Evolutionary conservation across 2,797 vertebrate genomes (phyloP), one percentile per base, ranked within the genome.

Genomic region (Periparus ater): DNA sequence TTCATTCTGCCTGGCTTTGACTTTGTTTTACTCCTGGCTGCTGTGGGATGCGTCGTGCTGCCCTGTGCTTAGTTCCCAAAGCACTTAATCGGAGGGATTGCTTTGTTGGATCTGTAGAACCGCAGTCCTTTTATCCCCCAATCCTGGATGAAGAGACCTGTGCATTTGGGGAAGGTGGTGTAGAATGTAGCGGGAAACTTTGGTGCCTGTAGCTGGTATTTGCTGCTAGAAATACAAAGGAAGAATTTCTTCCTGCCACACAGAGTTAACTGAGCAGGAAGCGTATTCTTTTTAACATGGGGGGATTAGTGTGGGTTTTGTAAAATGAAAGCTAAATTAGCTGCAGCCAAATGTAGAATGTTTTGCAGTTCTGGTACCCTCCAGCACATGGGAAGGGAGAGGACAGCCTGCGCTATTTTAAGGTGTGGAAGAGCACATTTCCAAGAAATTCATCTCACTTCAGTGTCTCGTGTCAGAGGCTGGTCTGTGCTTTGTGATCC

Each of bases 211-310:
- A 85, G 76, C 94, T 89, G 87, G 78, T 62, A 36, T 85, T 85
- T 71, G 87, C 89, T 23, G 50, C 91, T 95, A 65, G 72, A 93
- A 95, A 85, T 84, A 93, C 93, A 93, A 93, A 91, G 88, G 93
- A 63, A 93, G 86, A 80, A 72, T 88, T 93, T 95, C 85, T 94
- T 89, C 88, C 72, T 95, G 85, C 94, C 71, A 27, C 76, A 67
- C 89, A 30, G 91, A 91, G 89, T 92, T 92, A 95, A 89, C 89
- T 54, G 93, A 88, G 94, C 93, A 72, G 94, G 94, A 89, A 96
- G 82, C 65, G 0, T 71, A 40, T 91, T 88, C 91, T 77, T 88
- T 92, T 68, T 67, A 80, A 83, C 88, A 72, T n/a, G 80, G 51
- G 75, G 50, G 78, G 78, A 92, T 96, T 92, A 92, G 94, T 38